phyloP scores from a whole-genome alignment of 2,888 invertebrate species.

The Atrina japonica region DNA sequence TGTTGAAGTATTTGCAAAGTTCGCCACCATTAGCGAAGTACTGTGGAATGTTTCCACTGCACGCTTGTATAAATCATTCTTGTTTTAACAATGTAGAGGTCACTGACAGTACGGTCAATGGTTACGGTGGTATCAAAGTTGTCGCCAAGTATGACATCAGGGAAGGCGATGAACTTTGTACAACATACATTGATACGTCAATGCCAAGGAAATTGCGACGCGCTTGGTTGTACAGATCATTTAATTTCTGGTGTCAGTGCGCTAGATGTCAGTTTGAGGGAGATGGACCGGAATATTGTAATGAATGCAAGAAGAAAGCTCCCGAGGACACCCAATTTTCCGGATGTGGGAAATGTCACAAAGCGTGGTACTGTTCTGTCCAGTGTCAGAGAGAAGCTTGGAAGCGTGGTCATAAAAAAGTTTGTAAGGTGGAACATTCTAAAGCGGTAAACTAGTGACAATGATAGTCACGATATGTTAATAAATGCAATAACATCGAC shows the following conservation, averaged over 20 bases:
- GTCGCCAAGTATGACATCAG: slow-evolving; percentile 64
- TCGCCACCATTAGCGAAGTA: slow-evolving; percentile 61
- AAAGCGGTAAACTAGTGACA: too few relatives aligned
- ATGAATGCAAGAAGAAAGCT: slow-evolving; percentile 58
- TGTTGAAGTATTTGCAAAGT: slow-evolving; percentile 55
- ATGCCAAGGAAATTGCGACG: slow-evolving; percentile 55
- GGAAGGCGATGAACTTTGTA: slow-evolving; percentile 60
- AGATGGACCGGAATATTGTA: slow-evolving; percentile 59
- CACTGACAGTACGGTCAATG: slow-evolving; percentile 59
- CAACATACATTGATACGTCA: slow-evolving; percentile 63
- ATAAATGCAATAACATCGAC: too few relatives aligned
- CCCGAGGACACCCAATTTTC: slow-evolving; percentile 45
- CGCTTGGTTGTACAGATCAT: slow-evolving; percentile 61
- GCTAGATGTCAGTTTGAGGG: slow-evolving; percentile 65
- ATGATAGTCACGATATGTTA: too few relatives aligned
- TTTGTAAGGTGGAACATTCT: slow-evolving; percentile 65
- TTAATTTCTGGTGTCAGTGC: slow-evolving; percentile 73
- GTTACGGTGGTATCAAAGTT: slow-evolving; percentile 66
- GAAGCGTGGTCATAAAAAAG: slow-evolving; percentile 71
- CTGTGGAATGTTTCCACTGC: slow-evolving; percentile 71
- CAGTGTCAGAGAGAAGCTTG: slow-evolving; percentile 68
- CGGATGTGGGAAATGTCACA: slow-evolving; percentile 66
- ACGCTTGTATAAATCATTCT: slow-evolving; percentile 72
- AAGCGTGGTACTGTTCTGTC: slow-evolving; percentile 69
- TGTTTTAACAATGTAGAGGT: slow-evolving; percentile 72